Conservation (phyloP, 2,113 vertebrate genomes). For the Elephantulus edwardii region DNA sequence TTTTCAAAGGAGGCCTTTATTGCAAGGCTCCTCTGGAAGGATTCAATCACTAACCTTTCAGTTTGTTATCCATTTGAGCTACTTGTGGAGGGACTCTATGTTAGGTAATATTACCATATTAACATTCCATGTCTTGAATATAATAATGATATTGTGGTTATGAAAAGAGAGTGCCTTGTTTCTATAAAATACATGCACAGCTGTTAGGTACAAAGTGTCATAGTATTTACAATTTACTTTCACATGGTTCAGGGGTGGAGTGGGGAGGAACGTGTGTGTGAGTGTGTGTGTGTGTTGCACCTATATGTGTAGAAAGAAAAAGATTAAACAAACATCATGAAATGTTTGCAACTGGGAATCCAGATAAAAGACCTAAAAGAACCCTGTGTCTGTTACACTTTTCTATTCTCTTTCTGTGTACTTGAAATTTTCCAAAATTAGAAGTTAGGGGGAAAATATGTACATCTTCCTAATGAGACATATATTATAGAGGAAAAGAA, state of each 20-base stretch:
- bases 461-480: neutral
- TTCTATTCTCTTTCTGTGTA: neutral
- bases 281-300: neutral
- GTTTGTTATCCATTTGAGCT: neutral
- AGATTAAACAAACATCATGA: neutral
- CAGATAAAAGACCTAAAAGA: neutral
- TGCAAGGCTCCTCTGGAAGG: neutral
- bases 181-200: neutral
- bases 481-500: neutral
- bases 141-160: neutral
- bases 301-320: rapidly evolving
- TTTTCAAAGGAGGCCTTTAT: neutral
- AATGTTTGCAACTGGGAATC: neutral
- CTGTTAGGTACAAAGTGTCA: neutral
- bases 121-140: neutral
- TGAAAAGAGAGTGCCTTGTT: neutral
- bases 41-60: neutral
- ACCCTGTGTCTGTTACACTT: neutral
- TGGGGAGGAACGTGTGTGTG: neutral
- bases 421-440: neutral
- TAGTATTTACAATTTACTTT: neutral
- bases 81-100: neutral
- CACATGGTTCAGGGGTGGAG: neutral
- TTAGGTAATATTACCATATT: neutral
- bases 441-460: neutral